Evolutionary conservation across 1,140 invertebrate species (phyloP).

Genomic region (Drosophila ercepeae): DNA sequence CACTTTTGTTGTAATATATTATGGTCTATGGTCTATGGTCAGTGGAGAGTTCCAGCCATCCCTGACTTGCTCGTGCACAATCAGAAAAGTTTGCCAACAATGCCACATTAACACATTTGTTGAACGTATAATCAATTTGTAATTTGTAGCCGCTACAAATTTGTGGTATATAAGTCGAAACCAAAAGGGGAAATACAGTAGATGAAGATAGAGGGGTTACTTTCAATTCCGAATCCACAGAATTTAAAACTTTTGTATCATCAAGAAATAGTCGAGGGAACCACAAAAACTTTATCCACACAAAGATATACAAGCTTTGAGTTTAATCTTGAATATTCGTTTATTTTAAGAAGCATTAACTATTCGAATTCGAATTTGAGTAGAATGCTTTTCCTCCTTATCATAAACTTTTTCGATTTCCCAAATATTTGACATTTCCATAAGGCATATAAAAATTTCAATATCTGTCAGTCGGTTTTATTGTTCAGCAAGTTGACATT

Average conservation of each 20-base stretch:
- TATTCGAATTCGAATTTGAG: too few relatives aligned
- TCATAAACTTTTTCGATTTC: conserved; percentile 26
- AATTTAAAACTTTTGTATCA: conserved; percentile 71
- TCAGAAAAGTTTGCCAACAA: conserved; percentile 76
- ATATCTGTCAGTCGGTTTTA: conserved; percentile 19
- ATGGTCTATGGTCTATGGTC: conserved; percentile 77
- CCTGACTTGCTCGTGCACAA: conserved; percentile 4
- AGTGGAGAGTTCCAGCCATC: conserved; percentile 53
- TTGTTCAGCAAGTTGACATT: conserved; percentile 30
- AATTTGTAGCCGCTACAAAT: conserved; percentile 82
- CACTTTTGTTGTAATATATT: conserved; percentile 72
- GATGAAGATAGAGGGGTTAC: conserved; percentile 33
- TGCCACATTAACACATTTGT: conserved; percentile 82
- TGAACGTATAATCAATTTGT: conserved; percentile 83
- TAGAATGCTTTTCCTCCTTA: neutral
- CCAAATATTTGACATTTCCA: neutral
- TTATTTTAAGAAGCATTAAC: too few relatives aligned
- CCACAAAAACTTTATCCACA: conserved; percentile 27
- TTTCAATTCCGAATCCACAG: conserved; percentile 24
- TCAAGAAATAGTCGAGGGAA: conserved; percentile 58
- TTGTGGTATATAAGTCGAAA: conserved; percentile 70
- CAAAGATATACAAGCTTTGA: neutral
- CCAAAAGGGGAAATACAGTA: conserved; percentile 27
- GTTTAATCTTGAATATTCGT: too few relatives aligned
- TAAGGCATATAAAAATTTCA: neutral